These are phyloP conservation scores for Trichacis sp. DNA, from an alignment of 2,888 invertebrate species.

Conservation along the genomic window DNA sequence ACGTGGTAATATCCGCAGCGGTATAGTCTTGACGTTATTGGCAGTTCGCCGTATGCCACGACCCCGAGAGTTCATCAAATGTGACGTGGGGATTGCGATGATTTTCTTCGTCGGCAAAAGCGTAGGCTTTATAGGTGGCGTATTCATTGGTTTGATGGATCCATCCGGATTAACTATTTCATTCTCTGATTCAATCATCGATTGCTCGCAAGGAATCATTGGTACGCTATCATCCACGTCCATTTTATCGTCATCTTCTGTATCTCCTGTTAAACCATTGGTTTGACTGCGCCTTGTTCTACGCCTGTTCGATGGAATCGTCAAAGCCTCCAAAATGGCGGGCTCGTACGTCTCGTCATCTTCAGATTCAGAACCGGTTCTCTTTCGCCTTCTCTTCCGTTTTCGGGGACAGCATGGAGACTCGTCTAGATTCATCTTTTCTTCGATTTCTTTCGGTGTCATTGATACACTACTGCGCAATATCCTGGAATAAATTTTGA, in stretches of 20 bases:
- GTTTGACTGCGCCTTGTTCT: slow-evolving; percentile 34
- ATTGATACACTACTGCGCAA: slow-evolving; percentile 52
- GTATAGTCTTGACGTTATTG: too few relatives aligned
- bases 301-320: slow-evolving; percentile 42
- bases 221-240: slow-evolving; percentile 31
- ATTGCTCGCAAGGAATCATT: slow-evolving; percentile 55
- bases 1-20: too few relatives aligned
- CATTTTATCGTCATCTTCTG: slow-evolving; percentile 40
- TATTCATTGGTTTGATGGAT: slow-evolving; percentile 11
- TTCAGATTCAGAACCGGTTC: slow-evolving; percentile 53
- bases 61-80: slow-evolving; percentile 45
- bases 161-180: slow-evolving; percentile 40
- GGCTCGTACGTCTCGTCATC: slow-evolving; percentile 54
- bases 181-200: slow-evolving; percentile 57
- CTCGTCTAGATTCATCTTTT: slow-evolving; percentile 62
- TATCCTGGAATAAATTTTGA: slow-evolving; percentile 55
- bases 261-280: slow-evolving; percentile 41
- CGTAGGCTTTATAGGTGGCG: slow-evolving; percentile 1
- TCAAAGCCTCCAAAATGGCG: slow-evolving; percentile 19
- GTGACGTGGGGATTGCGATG: slow-evolving; percentile 48
- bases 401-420: slow-evolving; percentile 60
- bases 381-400: slow-evolving; percentile 56
- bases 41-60: too few relatives aligned
- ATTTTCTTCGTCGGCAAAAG: slow-evolving; percentile 25
- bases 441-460: slow-evolving; percentile 50